Percentiles rank a stretch among this genome's conserved stretches.
phyloP scores from a whole-genome alignment of 2,888 invertebrate genomes.

The Salticus scenicus region DNA sequence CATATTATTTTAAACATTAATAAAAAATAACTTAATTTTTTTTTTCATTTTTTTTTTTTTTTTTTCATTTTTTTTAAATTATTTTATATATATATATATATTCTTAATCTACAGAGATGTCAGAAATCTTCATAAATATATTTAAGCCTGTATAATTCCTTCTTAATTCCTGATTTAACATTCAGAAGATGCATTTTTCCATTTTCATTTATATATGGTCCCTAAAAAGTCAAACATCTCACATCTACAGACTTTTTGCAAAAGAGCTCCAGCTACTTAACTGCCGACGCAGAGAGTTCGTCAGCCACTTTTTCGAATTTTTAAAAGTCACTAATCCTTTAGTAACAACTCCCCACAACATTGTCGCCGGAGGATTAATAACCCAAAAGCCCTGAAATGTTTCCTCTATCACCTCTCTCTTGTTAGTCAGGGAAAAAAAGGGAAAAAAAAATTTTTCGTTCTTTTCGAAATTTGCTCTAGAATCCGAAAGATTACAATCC shows the following conservation, averaged over 20 bases:
- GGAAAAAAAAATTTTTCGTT: neutral
- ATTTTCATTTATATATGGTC: neutral
- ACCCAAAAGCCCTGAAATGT: constrained; percentile 36
- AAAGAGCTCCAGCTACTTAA: neutral
- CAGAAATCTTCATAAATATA: too few relatives aligned
- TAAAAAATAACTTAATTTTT: too few relatives aligned
- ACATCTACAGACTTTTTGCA: neutral
- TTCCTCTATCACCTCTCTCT: neutral
- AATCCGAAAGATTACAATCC: neutral
- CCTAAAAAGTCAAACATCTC: neutral
- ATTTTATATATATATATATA: too few relatives aligned
- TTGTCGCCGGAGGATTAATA: constrained; percentile 64
- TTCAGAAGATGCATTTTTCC: too few relatives aligned
- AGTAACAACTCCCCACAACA: constrained; percentile 67
- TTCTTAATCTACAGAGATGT: too few relatives aligned
- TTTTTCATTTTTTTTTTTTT: too few relatives aligned
- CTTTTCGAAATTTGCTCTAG: neutral
- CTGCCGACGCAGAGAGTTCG: constrained; percentile 26
- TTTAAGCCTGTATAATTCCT: too few relatives aligned
- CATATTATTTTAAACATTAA: too few relatives aligned
- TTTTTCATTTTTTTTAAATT: too few relatives aligned
- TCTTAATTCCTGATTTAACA: too few relatives aligned
- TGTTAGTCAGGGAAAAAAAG: constrained; percentile 34
- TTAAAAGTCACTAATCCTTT: constrained; percentile 60
- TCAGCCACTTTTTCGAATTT: constrained; percentile 41